Base-by-base conservation (phyloP, 2,888 invertebrate species). In the Salpingus planirostris region DNA sequence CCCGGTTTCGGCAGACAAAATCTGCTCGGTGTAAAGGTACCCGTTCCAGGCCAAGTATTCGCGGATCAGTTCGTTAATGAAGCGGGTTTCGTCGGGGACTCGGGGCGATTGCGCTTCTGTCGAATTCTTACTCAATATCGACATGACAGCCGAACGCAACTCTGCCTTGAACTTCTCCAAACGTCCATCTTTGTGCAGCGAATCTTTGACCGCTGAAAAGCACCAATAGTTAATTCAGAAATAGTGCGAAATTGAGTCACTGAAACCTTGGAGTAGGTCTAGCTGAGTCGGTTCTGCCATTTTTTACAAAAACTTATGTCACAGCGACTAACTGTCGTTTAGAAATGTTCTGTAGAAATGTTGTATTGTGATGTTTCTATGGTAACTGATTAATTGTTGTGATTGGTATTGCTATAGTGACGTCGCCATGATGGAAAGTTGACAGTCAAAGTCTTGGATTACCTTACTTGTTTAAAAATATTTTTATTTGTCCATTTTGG, bases 21-120 rank as follows among this genome's bases (percentile, higher is more conserved):
- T 51, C 52, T 65, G 61, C 34, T 64, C 64, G 0, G 78, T 73
- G 44, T 80, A 80, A 13, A 76, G 64, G 46, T 80, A 81, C 1
- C 79, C 80, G 46, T 78, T 78, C 80, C 80, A 81, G 43, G 74
- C 69, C 2, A 81, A 57, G 52, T 80, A 81, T 53, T 81, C 80
- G 35, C 74, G 61, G 3, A 81, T 68, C 1, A 81, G 62, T 51
- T 80, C 78, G 47, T 81, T 81, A 24, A 79, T 64, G 1, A 80
- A 58, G 21, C 71, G 38, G 2, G 64, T 66, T 44, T 66, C 64
- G 24, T 61, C 58, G 2, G 64, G 64, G 15, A 64, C 49, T 36
- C 59, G 51, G 2, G 58, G 58, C 3, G 50, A 49, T 15, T 53
- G 52, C 3, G 40, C 40, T 3, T 43, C 36, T n/a, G 47, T 43